Conservation (phyloP, 1,140 invertebrate species). For the Nebria ingens region DNA sequence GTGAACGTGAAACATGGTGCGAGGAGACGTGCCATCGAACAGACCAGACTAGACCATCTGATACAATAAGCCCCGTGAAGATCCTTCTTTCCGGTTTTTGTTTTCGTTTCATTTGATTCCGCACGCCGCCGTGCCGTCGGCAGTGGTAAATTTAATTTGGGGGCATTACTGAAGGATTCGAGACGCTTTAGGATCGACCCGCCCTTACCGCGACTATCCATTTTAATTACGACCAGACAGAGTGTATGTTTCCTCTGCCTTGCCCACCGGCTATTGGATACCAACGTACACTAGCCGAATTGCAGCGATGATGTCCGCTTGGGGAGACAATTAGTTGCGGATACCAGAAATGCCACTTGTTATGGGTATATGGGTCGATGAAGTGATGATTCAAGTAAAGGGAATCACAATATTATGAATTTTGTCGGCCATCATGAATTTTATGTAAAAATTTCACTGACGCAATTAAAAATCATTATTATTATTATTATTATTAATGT, state of each 20-base stretch:
- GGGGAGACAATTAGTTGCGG: too few relatives aligned
- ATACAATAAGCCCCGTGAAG: slow-evolving; percentile 4
- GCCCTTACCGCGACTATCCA: slow-evolving; percentile 1
- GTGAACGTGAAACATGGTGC: background rate
- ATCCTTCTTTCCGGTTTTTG: slow-evolving; percentile 7
- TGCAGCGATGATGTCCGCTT: too few relatives aligned
- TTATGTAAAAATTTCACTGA: too few relatives aligned
- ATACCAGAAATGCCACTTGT: too few relatives aligned
- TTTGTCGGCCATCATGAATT: too few relatives aligned
- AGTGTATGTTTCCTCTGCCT: background rate
- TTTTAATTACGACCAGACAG: slow-evolving; percentile 2
- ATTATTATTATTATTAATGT: too few relatives aligned
- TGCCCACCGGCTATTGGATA: background rate
- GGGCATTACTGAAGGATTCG: slow-evolving; percentile 5
- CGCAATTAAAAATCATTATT: too few relatives aligned
- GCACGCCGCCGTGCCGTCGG: background rate
- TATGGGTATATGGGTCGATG: too few relatives aligned
- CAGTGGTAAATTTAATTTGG: slow-evolving; percentile 8
- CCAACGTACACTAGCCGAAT: too few relatives aligned
- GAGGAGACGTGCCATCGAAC: background rate
- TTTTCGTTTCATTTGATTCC: slow-evolving; percentile 8
- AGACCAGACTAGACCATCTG: background rate
- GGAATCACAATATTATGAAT: too few relatives aligned
- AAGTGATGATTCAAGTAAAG: too few relatives aligned
- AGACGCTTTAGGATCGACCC: background rate